Evolutionary conservation across 1,140 invertebrate species (phyloP), one percentile per base, ranked within the genome.

Genomic region (Chrysoperla carnea): DNA sequence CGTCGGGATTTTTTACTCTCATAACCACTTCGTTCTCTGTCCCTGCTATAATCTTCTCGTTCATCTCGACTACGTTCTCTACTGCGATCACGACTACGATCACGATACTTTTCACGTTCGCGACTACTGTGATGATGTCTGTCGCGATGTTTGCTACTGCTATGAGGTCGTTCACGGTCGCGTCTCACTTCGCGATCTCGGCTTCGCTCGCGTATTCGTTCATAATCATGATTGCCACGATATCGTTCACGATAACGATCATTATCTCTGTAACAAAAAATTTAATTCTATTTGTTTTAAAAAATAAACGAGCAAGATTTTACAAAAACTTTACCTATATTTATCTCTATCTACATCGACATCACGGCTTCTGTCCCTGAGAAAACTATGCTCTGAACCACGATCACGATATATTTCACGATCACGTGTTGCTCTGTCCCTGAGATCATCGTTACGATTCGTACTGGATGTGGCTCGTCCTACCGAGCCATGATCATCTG

Each of bases 391-490:
- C 42, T 14, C 13, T 27, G 17, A 13, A 15, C 27, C 37, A 40
- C 45, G 13, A 12, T 29, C 39, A 17, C 17, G 29, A 36, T 33
- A 23, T 43, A 29, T 43, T 29, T 38, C 17, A 36, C 29, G 29
- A 37, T 17, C 37, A 12, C 9, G 11, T 9, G 7, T 27, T 40
- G 62, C 59, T 58, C 64, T 73, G 46, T 51, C 70, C 69, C 62
- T 71, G 47, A 59, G 62, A 11, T 64, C 59, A 51, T 73, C 67
- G 11, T 64, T 43, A 72, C 70, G 31, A 66, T 61, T 48, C 67
- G 69, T 47, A 66, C 62, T 47, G 59, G 53, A 7, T 60, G 58
- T 43, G 64, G 56, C 17, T 52, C 49, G 33, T 23, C n/a, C n/a
- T n/a, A n/a, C n/a, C n/a, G n/a, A n/a, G n/a, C n/a, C n/a, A n/a